Conservation (phyloP, 2,797 vertebrate genomes). For the Pangasius larnaudii region DNA sequence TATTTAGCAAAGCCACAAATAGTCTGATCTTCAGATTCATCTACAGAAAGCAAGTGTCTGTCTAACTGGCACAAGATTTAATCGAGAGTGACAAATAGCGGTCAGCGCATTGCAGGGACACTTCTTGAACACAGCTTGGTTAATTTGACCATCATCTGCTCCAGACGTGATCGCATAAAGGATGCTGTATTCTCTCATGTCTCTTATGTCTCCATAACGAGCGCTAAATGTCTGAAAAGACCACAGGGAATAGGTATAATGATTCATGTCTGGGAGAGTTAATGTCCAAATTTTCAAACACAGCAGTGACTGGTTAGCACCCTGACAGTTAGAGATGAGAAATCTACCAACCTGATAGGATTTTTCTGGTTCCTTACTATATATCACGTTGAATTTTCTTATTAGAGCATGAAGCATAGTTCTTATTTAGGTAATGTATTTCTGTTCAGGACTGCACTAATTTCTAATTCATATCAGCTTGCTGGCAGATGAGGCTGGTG, state of each 20-base stretch:
- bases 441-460: neutral
- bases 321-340: slow-evolving; percentile 30
- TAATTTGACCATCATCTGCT: slow-evolving; percentile 41
- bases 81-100: slow-evolving; percentile 52
- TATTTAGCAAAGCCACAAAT: slow-evolving; percentile 41
- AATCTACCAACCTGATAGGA: neutral
- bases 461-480: neutral
- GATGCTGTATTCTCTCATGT: neutral
- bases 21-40: slow-evolving; percentile 30
- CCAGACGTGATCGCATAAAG: slow-evolving; percentile 27
- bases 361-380: neutral
- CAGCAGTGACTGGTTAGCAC: slow-evolving; percentile 1
- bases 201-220: slow-evolving; percentile 22
- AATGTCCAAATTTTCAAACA: slow-evolving; percentile 23
- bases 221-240: slow-evolving; percentile 17
- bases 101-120: slow-evolving; percentile 44
- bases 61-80: slow-evolving; percentile 33
- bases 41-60: slow-evolving; percentile 17
- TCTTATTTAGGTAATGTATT: slow-evolving; percentile 8
- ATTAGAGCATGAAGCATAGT: neutral
- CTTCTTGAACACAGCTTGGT: slow-evolving; percentile 27
- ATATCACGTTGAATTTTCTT: neutral
- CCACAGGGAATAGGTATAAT: slow-evolving; percentile 33
- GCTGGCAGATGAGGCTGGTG: slow-evolving; percentile 7
- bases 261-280: slow-evolving; percentile 25